Conservation (phyloP, 2,888 invertebrate genomes). For the Amphipoea lucens region DNA sequence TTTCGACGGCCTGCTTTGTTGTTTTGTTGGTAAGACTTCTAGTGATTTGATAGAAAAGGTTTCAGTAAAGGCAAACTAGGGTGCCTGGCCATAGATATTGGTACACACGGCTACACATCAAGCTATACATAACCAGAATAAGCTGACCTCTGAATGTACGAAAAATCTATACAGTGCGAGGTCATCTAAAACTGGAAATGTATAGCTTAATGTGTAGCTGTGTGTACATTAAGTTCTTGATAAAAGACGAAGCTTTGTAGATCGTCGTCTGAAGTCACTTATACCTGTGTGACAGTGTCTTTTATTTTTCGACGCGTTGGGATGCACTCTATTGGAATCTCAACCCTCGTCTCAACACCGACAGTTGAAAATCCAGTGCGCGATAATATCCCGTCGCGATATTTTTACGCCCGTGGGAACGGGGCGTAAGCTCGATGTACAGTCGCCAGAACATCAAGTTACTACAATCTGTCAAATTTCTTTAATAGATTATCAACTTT, state of each 20-base stretch:
- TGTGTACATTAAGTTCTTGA: neutral
- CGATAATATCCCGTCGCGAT: neutral
- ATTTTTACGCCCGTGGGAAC: neutral
- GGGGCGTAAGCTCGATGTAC: neutral
- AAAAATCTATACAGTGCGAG: too few relatives aligned
- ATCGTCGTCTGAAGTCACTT: neutral
- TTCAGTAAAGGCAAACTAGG: constrained; percentile 1
- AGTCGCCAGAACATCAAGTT: too few relatives aligned
- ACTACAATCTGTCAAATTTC: too few relatives aligned
- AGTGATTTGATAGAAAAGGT: constrained; percentile 17
- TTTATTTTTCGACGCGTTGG: neutral
- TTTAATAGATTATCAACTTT: too few relatives aligned
- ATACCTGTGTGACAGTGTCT: neutral
- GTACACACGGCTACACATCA: too few relatives aligned
- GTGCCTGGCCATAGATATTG: neutral
- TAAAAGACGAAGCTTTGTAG: neutral
- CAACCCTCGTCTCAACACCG: neutral
- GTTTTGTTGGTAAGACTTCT: neutral
- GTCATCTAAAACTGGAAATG: too few relatives aligned
- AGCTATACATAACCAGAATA: too few relatives aligned
- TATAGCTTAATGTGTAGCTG: too few relatives aligned
- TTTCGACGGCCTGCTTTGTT: constrained; percentile 27
- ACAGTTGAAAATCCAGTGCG: neutral
- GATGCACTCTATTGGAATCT: neutral
- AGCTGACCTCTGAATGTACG: too few relatives aligned